A percentile compares a stretch with the other conserved stretches of the same genome.
phyloP scores from a whole-genome alignment of 53 echinoderm and acorn worm species.

The Actinopyga echinites region DNA sequence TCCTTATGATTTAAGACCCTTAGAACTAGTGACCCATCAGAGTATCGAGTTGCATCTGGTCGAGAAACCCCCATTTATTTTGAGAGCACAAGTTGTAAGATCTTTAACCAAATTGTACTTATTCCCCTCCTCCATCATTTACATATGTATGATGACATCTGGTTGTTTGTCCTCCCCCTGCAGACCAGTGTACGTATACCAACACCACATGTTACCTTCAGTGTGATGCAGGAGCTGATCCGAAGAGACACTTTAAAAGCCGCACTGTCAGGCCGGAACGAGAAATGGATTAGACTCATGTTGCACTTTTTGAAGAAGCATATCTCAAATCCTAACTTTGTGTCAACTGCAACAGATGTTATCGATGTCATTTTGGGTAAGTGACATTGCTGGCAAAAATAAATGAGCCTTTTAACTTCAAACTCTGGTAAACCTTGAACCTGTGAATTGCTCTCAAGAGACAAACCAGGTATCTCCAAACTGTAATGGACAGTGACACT shows the following conservation, averaged over 20 bases:
- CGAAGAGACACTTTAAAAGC: slow-evolving; percentile 76
- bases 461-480: too few relatives aligned
- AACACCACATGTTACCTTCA: slow-evolving; percentile 82
- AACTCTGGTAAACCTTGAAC: not conserved
- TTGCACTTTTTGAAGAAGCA: slow-evolving; percentile 83
- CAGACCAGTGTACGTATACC: slow-evolving; percentile 60
- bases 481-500: too few relatives aligned
- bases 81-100: too few relatives aligned
- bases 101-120: too few relatives aligned
- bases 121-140: too few relatives aligned
- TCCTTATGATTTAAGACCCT: not conserved
- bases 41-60: too few relatives aligned
- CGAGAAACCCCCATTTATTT: too few relatives aligned
- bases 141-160: too few relatives aligned
- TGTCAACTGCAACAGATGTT: slow-evolving; percentile 72
- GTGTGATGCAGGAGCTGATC: slow-evolving; percentile 85
- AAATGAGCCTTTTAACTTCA: too few relatives aligned
- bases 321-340: slow-evolving; percentile 78
- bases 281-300: slow-evolving; percentile 79
- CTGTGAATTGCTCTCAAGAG: too few relatives aligned
- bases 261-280: slow-evolving; percentile 90
- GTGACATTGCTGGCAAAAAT: not conserved
- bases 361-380: slow-evolving; percentile 81
- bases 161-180: not conserved
- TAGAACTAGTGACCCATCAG: not conserved